A percentile compares a stretch with the other conserved stretches of the same genome.
These are phyloP conservation scores for Pogonocichla stellata DNA, from an alignment of 2,113 vertebrate species.

Conservation along the genomic window DNA sequence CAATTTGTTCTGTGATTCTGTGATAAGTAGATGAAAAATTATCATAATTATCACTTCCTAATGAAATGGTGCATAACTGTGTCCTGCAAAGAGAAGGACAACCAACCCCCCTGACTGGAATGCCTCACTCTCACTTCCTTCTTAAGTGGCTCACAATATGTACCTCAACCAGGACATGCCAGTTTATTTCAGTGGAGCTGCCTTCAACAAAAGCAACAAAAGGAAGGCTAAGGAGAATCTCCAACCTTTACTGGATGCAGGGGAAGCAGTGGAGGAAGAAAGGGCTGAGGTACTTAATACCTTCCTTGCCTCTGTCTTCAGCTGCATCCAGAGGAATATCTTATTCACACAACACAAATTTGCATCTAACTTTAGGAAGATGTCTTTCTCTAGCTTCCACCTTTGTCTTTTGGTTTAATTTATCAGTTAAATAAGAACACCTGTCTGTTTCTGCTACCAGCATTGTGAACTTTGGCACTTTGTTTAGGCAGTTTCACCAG, in stretches of 20 bases:
- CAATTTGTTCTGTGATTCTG: neutral
- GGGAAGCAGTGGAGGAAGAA: neutral
- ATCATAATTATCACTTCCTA: neutral
- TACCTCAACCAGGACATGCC: neutral
- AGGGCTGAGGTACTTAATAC: neutral
- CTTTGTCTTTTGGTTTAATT: neutral
- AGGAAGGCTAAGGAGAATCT: neutral
- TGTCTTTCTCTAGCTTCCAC: neutral
- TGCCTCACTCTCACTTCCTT: neutral
- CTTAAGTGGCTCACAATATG: neutral
- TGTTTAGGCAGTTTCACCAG: neutral
- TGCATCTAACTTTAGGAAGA: neutral
- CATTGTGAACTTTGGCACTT: neutral
- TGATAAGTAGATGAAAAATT: neutral
- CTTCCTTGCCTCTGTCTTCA: neutral
- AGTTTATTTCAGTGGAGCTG: neutral
- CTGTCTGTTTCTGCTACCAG: neutral
- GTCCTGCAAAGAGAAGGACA: neutral
- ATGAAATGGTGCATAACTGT: neutral
- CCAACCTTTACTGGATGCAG: neutral
- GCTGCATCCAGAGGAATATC: neutral
- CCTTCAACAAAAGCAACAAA: neutral
- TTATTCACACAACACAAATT: neutral
- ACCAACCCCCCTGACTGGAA: neutral
- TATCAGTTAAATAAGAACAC: neutral